A percentile compares a stretch with the other conserved stretches of the same genome.
phyloP scores from a whole-genome alignment of 2,888 invertebrate genomes.

The Athalia circularis region DNA sequence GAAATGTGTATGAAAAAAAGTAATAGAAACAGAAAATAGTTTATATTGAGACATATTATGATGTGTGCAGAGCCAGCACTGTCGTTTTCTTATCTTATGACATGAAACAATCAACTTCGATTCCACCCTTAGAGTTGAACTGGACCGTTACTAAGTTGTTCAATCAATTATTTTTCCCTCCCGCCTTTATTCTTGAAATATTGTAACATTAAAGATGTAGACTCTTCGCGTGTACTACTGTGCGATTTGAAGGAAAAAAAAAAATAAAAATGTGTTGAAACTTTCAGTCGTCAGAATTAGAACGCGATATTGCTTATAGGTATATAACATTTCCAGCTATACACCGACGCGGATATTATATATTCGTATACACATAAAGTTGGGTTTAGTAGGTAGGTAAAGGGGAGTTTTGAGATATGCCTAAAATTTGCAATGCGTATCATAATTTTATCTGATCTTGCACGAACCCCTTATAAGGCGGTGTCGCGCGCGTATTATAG shows the following conservation, averaged over 20 bases:
- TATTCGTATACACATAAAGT: background rate
- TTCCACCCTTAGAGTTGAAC: background rate
- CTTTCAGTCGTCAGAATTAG: too few species aligned
- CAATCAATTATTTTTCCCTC: too few species aligned
- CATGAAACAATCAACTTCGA: background rate
- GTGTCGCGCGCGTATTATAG: background rate
- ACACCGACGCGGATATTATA: background rate
- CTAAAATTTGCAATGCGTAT: slow-evolving; percentile 36
- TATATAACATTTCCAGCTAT: background rate
- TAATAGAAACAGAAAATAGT: background rate
- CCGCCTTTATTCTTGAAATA: too few species aligned
- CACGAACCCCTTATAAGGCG: background rate
- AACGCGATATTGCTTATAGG: background rate
- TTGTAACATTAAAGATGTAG: too few species aligned
- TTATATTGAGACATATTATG: background rate
- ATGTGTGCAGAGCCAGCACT: too few species aligned
- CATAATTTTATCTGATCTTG: slow-evolving; percentile 30
- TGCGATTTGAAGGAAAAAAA: too few species aligned
- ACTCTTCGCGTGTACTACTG: too few species aligned
- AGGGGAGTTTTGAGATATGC: slow-evolving; percentile 17
- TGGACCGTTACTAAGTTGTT: too few species aligned
- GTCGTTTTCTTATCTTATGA: background rate
- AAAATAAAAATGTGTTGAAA: too few species aligned
- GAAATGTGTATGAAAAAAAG: too few species aligned
- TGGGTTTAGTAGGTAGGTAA: background rate